phyloP scores from a whole-genome alignment of 2,797 vertebrate genomes.

The Geotrypetes seraphini region DNA sequence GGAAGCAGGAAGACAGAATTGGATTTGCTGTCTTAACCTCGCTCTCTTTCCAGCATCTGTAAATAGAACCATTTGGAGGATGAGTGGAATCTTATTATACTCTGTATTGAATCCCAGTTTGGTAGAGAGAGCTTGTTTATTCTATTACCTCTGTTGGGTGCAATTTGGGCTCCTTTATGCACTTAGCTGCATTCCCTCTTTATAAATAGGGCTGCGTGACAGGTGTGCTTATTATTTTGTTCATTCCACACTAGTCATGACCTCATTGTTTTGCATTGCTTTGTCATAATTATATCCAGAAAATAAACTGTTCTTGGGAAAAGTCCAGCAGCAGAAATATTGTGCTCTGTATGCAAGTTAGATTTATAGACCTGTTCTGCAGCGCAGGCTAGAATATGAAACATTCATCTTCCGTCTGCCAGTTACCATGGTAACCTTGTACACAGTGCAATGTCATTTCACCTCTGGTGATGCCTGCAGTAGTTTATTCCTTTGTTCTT shows the following conservation, averaged over 20 bases:
- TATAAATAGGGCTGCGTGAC: slow-evolving; percentile 25
- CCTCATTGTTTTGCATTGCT: slow-evolving; percentile 57
- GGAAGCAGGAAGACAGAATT: neutral
- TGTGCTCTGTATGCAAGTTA: slow-evolving; percentile 64
- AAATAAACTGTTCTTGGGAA: slow-evolving; percentile 55
- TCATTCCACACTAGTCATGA: slow-evolving; percentile 48
- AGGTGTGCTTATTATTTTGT: slow-evolving; percentile 41
- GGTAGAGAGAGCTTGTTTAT: too few species aligned
- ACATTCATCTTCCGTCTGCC: slow-evolving; percentile 62
- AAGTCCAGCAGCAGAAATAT: slow-evolving; percentile 52
- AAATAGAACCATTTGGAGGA: too few species aligned
- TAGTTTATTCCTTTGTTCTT: slow-evolving; percentile 57
- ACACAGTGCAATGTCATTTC: slow-evolving; percentile 67
- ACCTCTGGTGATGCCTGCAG: slow-evolving; percentile 62
- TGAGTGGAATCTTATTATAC: too few species aligned
- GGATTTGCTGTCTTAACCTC: too few species aligned
- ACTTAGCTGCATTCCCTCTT: slow-evolving; percentile 8
- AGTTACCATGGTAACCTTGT: slow-evolving; percentile 72
- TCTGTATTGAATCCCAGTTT: too few species aligned
- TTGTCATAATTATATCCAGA: slow-evolving; percentile 64
- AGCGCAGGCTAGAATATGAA: slow-evolving; percentile 60
- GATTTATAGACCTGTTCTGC: slow-evolving; percentile 71
- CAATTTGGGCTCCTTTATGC: too few species aligned
- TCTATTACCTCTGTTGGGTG: too few species aligned
- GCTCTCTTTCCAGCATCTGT: too few species aligned